phyloP scores from a whole-genome alignment of 2,797 vertebrate genomes.

The Enteromius treurensis region DNA sequence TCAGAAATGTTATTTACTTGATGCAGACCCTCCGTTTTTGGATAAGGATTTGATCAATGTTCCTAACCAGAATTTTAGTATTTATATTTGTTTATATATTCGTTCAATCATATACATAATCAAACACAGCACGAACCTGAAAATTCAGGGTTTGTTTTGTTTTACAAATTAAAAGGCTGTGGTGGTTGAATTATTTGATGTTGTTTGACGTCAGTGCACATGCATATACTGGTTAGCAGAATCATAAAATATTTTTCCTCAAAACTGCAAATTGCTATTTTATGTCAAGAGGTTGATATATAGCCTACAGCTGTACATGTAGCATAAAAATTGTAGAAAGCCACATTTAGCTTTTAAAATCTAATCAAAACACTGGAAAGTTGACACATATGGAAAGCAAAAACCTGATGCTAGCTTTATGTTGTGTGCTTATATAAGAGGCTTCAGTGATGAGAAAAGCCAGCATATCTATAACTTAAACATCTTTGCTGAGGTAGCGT shows the following conservation, averaged over 20 bases:
- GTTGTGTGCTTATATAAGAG: conserved; percentile 12
- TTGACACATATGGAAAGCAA: background rate
- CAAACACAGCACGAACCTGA: no score
- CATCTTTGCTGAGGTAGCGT: conserved; percentile 34
- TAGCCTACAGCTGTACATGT: no score
- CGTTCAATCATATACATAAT: background rate
- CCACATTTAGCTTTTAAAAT: background rate
- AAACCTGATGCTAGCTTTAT: conserved; percentile 7
- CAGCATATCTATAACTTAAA: conserved; percentile 11
- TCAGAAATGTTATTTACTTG: background rate
- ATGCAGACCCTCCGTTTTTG: background rate
- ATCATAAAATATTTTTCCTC: background rate
- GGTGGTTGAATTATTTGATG: background rate
- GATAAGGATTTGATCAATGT: background rate
- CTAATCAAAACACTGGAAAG: background rate
- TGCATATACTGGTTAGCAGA: background rate
- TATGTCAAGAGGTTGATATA: background rate
- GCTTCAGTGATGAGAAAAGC: conserved; percentile 4
- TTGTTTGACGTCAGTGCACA: background rate
- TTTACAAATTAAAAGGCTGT: background rate
- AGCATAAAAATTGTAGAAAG: background rate
- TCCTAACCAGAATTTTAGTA: background rate
- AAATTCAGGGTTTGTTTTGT: background rate
- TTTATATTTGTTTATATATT: background rate
- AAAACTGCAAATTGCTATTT: background rate